Conservation (phyloP, 2,888 invertebrate genomes). For the Archaeoteleia sp. region DNA sequence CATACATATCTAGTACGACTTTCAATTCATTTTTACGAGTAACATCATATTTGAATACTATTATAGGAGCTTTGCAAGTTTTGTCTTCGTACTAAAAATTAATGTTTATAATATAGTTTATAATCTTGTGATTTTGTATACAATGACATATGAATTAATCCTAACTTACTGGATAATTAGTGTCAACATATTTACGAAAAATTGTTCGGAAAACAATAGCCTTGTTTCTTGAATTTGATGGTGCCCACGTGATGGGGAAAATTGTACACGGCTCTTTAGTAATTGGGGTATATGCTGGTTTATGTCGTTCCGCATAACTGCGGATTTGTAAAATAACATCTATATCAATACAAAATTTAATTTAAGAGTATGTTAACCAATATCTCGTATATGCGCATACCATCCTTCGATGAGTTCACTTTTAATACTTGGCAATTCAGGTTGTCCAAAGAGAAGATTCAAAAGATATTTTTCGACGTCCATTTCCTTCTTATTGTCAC, state of each 20-base stretch:
- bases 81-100: constrained; percentile 68
- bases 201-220: constrained; percentile 65
- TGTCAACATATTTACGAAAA: constrained; percentile 66
- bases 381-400: constrained; percentile 51
- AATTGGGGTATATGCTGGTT: constrained; percentile 59
- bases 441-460: constrained; percentile 63
- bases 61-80: constrained; percentile 63
- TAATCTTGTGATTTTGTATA: neutral
- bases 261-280: constrained; percentile 58
- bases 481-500: constrained; percentile 58
- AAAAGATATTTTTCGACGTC: constrained; percentile 66
- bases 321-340: constrained; percentile 20
- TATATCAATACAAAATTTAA: too few relatives aligned
- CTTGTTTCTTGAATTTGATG: constrained; percentile 67
- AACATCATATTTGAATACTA: constrained; percentile 71
- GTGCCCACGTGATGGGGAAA: constrained; percentile 68
- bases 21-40: constrained; percentile 68
- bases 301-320: constrained; percentile 66
- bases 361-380: constrained; percentile 2
- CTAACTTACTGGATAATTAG: constrained; percentile 64
- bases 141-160: neutral
- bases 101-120: constrained; percentile 1
- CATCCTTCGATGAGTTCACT: constrained; percentile 62
- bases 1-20: constrained; percentile 67
- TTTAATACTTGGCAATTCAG: constrained; percentile 57